Percentiles rank a stretch among this genome's conserved stretches.
phyloP scores from a whole-genome alignment of 2,888 invertebrate species.

The Orthosia incerta region DNA sequence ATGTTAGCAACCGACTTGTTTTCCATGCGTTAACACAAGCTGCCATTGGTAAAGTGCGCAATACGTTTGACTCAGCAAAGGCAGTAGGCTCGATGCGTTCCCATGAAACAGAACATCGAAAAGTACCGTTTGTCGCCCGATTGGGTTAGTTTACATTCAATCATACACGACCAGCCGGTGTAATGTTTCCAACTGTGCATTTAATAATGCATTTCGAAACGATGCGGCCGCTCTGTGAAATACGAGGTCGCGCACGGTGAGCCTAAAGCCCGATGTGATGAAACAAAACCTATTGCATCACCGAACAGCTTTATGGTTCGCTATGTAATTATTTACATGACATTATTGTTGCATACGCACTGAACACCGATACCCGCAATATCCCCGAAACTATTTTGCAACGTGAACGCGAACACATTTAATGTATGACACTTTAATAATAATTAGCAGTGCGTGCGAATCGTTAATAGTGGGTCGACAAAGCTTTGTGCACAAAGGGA shows the following conservation, averaged over 20 bases:
- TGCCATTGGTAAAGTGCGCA: background rate
- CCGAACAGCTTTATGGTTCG: conserved; percentile 85
- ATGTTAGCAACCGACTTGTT: conserved; percentile 28
- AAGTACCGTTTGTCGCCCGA: conserved; percentile 68
- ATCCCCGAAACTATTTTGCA: conserved; percentile 73
- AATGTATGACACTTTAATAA: conserved; percentile 71
- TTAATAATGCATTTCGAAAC: conserved; percentile 90
- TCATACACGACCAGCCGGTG: conserved; percentile 75
- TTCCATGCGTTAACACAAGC: conserved; percentile 10
- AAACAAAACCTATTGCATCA: conserved; percentile 89
- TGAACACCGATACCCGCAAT: conserved; percentile 54
- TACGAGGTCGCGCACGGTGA: conserved; percentile 88
- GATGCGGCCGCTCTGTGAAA: conserved; percentile 88
- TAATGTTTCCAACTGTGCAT: conserved; percentile 87
- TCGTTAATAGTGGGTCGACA: conserved; percentile 79
- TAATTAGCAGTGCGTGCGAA: conserved; percentile 82
- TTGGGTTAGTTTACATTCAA: conserved; percentile 81
- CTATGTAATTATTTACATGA: conserved; percentile 88
- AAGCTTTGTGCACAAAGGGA: conserved; percentile 87
- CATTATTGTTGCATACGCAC: conserved; percentile 82
- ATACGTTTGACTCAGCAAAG: conserved; percentile 31
- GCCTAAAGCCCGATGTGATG: conserved; percentile 87
- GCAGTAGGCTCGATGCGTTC: conserved; percentile 66
- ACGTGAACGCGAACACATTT: conserved; percentile 69
- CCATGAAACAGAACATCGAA: conserved; percentile 69